These are phyloP conservation scores for Lucilia cuprina DNA, from an alignment of 1,140 invertebrate genomes.

Conservation along the genomic window DNA sequence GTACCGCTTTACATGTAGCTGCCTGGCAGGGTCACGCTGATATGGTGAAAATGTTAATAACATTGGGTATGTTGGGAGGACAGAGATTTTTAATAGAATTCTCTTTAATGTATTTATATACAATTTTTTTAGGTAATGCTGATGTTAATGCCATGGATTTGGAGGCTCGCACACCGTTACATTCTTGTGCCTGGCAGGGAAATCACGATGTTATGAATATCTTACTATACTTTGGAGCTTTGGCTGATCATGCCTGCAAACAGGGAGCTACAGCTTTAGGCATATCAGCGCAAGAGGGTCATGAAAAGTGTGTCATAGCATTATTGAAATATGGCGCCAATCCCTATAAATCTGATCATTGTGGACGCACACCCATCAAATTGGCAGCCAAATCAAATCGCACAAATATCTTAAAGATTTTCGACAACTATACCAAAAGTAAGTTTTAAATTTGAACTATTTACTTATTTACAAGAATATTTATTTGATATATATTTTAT, in stretches of 20 bases:
- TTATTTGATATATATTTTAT: not conserved
- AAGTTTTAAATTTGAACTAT: conserved; percentile 39
- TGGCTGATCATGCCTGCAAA: conserved; percentile 90
- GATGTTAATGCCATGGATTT: conserved; percentile 89
- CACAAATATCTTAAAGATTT: conserved; percentile 60
- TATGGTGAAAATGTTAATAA: conserved; percentile 86
- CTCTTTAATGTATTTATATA: conserved; percentile 31
- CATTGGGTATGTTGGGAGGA: conserved; percentile 64
- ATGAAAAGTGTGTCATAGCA: conserved; percentile 87
- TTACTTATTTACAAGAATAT: not conserved
- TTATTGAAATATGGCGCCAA: conserved; percentile 89
- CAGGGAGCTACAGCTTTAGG: conserved; percentile 91
- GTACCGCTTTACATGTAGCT: conserved; percentile 90
- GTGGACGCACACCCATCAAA: conserved; percentile 73
- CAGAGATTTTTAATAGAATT: not conserved
- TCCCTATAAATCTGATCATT: conserved; percentile 91
- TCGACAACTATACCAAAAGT: conserved; percentile 62
- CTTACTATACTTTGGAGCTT: conserved; percentile 78
- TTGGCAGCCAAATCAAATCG: conserved; percentile 67
- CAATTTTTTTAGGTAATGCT: conserved; percentile 68
- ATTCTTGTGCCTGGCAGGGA: conserved; percentile 95
- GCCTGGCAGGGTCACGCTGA: conserved; percentile 84
- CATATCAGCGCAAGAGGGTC: conserved; percentile 87
- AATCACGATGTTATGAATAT: conserved; percentile 84
- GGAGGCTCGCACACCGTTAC: conserved; percentile 87